phyloP scores from a whole-genome alignment of 2,888 invertebrate genomes.

The Acleris holmiana region DNA sequence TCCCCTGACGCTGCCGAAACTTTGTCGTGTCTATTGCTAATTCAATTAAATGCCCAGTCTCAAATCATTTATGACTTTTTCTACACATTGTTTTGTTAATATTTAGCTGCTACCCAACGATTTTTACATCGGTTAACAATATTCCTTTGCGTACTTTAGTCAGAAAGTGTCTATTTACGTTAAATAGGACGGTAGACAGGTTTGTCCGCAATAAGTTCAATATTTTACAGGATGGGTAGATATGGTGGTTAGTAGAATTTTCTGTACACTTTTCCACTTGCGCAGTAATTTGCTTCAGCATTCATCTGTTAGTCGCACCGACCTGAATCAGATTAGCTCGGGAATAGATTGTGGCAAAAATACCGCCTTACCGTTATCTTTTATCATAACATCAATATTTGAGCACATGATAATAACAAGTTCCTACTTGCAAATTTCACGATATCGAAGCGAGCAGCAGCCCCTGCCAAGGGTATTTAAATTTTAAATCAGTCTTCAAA shows the following conservation, averaged over 20 bases:
- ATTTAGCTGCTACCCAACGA: background rate
- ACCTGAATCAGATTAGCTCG: slow-evolving; percentile 8
- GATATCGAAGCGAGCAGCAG: slow-evolving; percentile 16
- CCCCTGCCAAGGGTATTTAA: slow-evolving; percentile 18
- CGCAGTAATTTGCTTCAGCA: background rate
- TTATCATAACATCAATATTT: slow-evolving; percentile 37
- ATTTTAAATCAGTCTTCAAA: slow-evolving; percentile 27
- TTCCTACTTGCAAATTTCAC: slow-evolving; percentile 29
- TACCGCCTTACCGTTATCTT: slow-evolving; percentile 35
- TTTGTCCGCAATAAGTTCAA: too few relatives aligned
- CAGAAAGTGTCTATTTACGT: too few relatives aligned
- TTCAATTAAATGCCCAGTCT: slow-evolving; percentile 3
- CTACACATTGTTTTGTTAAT: background rate
- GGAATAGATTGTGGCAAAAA: slow-evolving; percentile 11
- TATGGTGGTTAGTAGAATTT: too few relatives aligned
- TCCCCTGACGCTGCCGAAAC: slow-evolving; percentile 20
- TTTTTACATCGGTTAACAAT: too few relatives aligned
- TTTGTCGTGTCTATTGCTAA: slow-evolving; percentile 14
- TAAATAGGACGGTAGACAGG: too few relatives aligned
- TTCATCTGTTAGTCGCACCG: background rate
- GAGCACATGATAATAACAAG: slow-evolving; percentile 30
- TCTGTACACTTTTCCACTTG: background rate
- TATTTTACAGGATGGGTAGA: too few relatives aligned
- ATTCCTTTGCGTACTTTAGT: too few relatives aligned
- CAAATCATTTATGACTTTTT: slow-evolving; percentile 6